phyloP scores from a whole-genome alignment of 2,888 invertebrate species.

The Stenoptilia bipunctidactyla region DNA sequence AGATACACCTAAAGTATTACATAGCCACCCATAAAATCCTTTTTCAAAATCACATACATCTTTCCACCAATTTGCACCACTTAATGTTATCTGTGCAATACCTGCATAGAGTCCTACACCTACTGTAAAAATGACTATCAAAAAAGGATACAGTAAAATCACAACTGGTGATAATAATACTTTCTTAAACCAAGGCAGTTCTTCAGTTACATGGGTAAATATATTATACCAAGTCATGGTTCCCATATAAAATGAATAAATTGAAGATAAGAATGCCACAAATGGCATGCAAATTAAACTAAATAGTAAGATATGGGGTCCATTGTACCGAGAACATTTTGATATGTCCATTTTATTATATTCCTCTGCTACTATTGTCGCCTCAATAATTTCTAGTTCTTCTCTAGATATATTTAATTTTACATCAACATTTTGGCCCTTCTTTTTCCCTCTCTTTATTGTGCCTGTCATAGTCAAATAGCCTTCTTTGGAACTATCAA shows the following conservation, averaged over 20 bases:
- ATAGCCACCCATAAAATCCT: constrained; percentile 84
- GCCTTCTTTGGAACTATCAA: constrained; percentile 66
- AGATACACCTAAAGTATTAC: constrained; percentile 74
- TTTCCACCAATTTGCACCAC: constrained; percentile 76
- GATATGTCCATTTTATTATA: constrained; percentile 69
- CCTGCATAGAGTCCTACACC: constrained; percentile 78
- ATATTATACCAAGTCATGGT: constrained; percentile 84
- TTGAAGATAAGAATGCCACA: constrained; percentile 73
- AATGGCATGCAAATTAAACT: constrained; percentile 76
- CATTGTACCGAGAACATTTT: constrained; percentile 69
- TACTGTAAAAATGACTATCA: constrained; percentile 75
- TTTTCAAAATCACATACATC: constrained; percentile 82
- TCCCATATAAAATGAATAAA: constrained; percentile 81
- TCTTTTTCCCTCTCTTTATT: constrained; percentile 78
- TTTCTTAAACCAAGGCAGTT: constrained; percentile 73
- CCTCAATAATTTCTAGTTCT: constrained; percentile 77
- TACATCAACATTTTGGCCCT: constrained; percentile 79
- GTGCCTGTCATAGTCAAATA: constrained; percentile 81
- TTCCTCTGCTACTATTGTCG: constrained; percentile 71
- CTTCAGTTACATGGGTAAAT: constrained; percentile 77
- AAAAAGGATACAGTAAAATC: constrained; percentile 77
- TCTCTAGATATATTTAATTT: constrained; percentile 79
- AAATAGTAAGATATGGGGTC: constrained; percentile 76
- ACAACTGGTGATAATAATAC: constrained; percentile 76
- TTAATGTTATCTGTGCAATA: constrained; percentile 77